Evolutionary conservation across 2,113 vertebrate species (phyloP).

Genomic region (Ceuthmochares aereus): DNA sequence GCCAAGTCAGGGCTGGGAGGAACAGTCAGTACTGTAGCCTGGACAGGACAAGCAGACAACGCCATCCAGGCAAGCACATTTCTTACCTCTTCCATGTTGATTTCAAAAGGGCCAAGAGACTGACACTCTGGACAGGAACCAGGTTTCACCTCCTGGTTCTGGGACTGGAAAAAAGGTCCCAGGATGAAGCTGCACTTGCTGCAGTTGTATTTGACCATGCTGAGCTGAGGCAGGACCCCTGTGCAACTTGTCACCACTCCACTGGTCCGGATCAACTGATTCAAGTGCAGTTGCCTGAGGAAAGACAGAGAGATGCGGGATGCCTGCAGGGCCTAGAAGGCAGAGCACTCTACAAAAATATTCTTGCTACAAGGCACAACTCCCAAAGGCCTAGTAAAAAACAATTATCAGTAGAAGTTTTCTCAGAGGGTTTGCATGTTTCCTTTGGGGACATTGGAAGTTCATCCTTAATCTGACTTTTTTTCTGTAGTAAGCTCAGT

Average conservation of each 20-base stretch:
- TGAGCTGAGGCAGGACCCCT: constrained; percentile 94
- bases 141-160: constrained; percentile 98
- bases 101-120: constrained; percentile 92
- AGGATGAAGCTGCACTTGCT: constrained; percentile 94
- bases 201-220: constrained; percentile 97
- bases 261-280: constrained; percentile 96
- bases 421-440: background rate
- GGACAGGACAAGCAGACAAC: background rate
- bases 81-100: constrained; percentile 98
- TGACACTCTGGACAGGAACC: constrained; percentile 98
- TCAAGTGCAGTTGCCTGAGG: constrained; percentile 92
- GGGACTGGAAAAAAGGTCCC: constrained; percentile 95
- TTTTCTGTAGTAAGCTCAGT: background rate
- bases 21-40: background rate
- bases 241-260: constrained; percentile 97
- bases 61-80: background rate
- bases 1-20: background rate
- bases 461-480: background rate
- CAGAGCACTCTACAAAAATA: background rate
- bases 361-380: background rate
- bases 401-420: background rate
- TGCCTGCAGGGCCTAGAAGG: background rate
- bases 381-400: background rate
- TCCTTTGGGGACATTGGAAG: background rate
- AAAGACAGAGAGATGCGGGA: background rate